Base-by-base conservation (phyloP, 2,113 vertebrate genomes). In the Zingel zingel region DNA sequence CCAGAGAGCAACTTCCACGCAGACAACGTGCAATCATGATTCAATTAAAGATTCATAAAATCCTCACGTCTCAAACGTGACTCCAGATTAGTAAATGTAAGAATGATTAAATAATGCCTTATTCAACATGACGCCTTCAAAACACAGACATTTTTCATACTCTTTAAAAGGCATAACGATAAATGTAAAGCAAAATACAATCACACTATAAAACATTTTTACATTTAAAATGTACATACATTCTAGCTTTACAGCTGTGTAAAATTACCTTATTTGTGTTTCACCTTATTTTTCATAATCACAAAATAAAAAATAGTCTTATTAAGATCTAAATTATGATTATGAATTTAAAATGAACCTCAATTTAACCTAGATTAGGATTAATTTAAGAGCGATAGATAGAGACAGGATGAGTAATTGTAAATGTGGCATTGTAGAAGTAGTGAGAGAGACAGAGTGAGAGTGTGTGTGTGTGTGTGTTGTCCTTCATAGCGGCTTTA, bases 161-260 rank as follows among this genome's bases (percentile, higher is more conserved):
- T 84, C 19, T 65, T 66, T 74, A 81, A 91, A 89, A 88, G 36
- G 45, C 10, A 82, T 19, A 43, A 67, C 69, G 70, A 73, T 33
- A 72, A 84, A 58, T 53, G 23, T 51, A 80, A 66, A 84, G 45
- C 27, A 30, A 62, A 47, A 67, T 53, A 25, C 1, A 50, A 0
- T 43, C 12, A 47, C 53, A 72, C 15, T 73, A 71, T 85, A 86
- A 83, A 88, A 87, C 19, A 12, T 33, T 70, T 57, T 56, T n/a
- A 62, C 64, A 66, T 66, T 72, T 88, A 86, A 81, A 92, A 92
- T 81, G 25, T 61, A 61, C 13, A 90, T 59, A 36, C 16, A 77
- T 77, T 84, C 1, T 3, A 3, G 16, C 36, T 84, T 78, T 45
- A 65, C n/a, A 64, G 58, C 50, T 23, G 12, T 30, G 77, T 65